phyloP scores from a whole-genome alignment of 2,888 invertebrate species.

The Troilus luridus region DNA sequence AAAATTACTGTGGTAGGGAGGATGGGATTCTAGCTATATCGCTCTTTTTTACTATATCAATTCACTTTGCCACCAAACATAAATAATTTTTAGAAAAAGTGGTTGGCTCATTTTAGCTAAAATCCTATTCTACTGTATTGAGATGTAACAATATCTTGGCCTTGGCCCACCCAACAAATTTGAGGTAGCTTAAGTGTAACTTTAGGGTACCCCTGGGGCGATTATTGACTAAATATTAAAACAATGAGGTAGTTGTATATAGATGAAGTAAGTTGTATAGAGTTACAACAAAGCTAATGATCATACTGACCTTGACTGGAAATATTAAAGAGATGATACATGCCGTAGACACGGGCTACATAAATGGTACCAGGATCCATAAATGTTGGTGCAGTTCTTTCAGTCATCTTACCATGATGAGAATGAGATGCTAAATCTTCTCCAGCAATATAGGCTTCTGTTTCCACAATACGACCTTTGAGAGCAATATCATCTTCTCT shows the following conservation, averaged over 20 bases:
- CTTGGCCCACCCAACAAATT: too few species aligned
- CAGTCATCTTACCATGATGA: conserved; percentile 74
- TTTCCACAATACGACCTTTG: conserved; percentile 80
- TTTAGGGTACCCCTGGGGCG: too few species aligned
- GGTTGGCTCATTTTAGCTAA: too few species aligned
- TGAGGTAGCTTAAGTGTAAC: too few species aligned
- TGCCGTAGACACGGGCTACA: conserved; percentile 82
- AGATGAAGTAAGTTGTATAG: background rate
- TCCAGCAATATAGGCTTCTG: conserved; percentile 79
- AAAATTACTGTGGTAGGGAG: too few species aligned
- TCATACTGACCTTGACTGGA: conserved; percentile 75
- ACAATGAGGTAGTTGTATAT: background rate
- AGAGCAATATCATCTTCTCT: conserved; percentile 71
- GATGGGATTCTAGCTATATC: too few species aligned
- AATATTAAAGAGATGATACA: conserved; percentile 82
- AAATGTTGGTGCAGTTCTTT: conserved; percentile 79
- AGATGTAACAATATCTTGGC: too few species aligned
- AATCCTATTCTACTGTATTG: too few species aligned
- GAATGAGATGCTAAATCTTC: conserved; percentile 79
- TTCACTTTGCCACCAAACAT: too few species aligned
- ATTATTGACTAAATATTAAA: background rate
- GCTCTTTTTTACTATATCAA: too few species aligned
- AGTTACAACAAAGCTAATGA: conserved; percentile 10
- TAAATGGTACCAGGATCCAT: conserved; percentile 80
- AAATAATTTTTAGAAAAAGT: too few species aligned